Base-by-base conservation (phyloP, 2,888 invertebrate genomes). In the Eurytoma californica region DNA sequence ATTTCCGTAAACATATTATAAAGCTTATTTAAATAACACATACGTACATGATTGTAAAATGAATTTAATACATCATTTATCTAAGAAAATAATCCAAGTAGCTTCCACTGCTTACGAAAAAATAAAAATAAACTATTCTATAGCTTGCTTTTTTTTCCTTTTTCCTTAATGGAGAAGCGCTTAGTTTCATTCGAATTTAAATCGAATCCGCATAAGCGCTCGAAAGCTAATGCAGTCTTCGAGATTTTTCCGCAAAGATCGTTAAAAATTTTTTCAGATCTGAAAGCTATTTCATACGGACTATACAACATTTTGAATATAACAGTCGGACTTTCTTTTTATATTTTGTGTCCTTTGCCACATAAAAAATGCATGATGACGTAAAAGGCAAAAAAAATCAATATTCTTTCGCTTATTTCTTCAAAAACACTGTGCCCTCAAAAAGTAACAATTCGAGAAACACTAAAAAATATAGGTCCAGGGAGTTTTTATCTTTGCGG, bases 201-300 rank as follows among this genome's bases (percentile, higher is more conserved):
- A 69, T 80, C 28, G 53, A 72, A 77, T 20, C 70, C 72, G 63
- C 76, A 74, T 47, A 70, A 80, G 60, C 58, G 80, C 73, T 77
- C 60, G 61, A 80, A 80, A 77, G 77, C 77, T 77, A 77, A 70
- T 66, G 77, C 80, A 80, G 80, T 80, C 80, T 80, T 80, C 49
- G 28, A 77, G 39, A 77, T 77, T 77, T 73, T 70, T 80, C 73
- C 77, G 77, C 80, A 77, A 80, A 77, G 76, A 80, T 73, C 51
- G 20, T 58, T 7, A 72, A 51, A 80, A 76, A 72, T 80, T 67
- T 68, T 39, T 68, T 72, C 49, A 76, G 16, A 39, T 39, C 39
- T 39, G 39, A 39, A 39, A 39, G 9, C 39, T 39, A 39, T 39
- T 39, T 7, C 39, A 39, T 39, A 39, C 39, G 9, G 39, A 39